A percentile compares a stretch with the other conserved stretches of the same genome.
Conservation (phyloP, 2,113 vertebrate genomes). For the Barnardius zonarius region DNA sequence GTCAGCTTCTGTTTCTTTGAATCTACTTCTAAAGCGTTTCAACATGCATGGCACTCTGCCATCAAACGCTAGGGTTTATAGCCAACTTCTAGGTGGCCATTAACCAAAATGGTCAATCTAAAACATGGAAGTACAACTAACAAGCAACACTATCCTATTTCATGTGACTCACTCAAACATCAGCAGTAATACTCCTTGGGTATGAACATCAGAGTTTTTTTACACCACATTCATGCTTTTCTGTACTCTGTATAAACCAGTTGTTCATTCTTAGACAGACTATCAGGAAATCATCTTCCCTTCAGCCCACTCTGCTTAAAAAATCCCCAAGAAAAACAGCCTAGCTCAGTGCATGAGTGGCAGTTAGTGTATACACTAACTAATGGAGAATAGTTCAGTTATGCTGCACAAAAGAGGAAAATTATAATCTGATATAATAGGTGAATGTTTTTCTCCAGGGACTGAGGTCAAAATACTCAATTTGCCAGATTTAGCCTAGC, state of each 20-base stretch:
- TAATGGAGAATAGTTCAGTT: background rate
- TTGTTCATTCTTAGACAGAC: background rate
- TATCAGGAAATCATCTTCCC: background rate
- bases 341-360: background rate
- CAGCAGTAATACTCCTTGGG: background rate
- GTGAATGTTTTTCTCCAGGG: background rate
- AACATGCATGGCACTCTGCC: background rate
- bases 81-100: background rate
- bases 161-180: background rate
- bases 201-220: background rate
- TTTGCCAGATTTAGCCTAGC: background rate
- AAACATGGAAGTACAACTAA: background rate
- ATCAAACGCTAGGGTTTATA: background rate
- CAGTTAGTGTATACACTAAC: background rate
- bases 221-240: background rate
- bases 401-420: background rate
- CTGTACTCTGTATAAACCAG: background rate
- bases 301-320: background rate
- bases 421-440: background rate
- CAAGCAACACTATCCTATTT: background rate
- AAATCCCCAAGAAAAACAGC: background rate
- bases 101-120: background rate
- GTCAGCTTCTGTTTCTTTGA: background rate
- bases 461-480: constrained; percentile 4
- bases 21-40: background rate